Evolutionary conservation across 1,140 invertebrate species (phyloP).

Genomic region (Sarcophaga bullata): DNA sequence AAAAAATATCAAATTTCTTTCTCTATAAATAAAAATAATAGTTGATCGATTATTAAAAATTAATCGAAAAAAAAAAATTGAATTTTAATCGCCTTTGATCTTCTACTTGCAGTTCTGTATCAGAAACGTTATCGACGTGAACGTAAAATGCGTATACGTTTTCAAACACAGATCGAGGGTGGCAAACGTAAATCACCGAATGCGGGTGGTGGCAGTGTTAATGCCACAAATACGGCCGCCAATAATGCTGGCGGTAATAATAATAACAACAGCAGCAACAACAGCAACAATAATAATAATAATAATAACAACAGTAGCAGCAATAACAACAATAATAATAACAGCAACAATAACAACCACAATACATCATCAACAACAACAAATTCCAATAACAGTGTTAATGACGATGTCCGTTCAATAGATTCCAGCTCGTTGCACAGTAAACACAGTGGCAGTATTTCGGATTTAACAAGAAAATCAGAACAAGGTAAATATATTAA

Average conservation of each 20-base stretch:
- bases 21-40: neutral
- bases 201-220: conserved; percentile 38
- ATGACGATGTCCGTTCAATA: conserved; percentile 36
- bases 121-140: conserved; percentile 89
- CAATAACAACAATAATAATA: conserved; percentile 44
- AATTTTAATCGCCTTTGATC: neutral
- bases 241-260: conserved; percentile 28
- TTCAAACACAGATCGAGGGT: conserved; percentile 85
- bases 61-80: neutral
- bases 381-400: conserved; percentile 22
- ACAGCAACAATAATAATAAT: conserved; percentile 40
- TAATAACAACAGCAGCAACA: conserved; percentile 42
- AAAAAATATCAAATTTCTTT: conserved; percentile 13
- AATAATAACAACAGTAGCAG: conserved; percentile 49
- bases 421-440: conserved; percentile 30
- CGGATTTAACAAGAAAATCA: conserved; percentile 30
- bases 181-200: conserved; percentile 55
- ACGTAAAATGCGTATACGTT: conserved; percentile 79
- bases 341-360: conserved; percentile 41
- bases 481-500: conserved; percentile 42
- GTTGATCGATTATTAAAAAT: neutral
- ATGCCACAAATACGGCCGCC: conserved; percentile 20
- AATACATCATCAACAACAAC: neutral
- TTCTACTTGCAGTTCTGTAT: conserved; percentile 75
- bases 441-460: conserved; percentile 35